Percentiles rank a stretch among this genome's conserved stretches.
Evolutionary conservation across 1,140 invertebrate genomes (phyloP).

Genomic region (Fopius arisanus): DNA sequence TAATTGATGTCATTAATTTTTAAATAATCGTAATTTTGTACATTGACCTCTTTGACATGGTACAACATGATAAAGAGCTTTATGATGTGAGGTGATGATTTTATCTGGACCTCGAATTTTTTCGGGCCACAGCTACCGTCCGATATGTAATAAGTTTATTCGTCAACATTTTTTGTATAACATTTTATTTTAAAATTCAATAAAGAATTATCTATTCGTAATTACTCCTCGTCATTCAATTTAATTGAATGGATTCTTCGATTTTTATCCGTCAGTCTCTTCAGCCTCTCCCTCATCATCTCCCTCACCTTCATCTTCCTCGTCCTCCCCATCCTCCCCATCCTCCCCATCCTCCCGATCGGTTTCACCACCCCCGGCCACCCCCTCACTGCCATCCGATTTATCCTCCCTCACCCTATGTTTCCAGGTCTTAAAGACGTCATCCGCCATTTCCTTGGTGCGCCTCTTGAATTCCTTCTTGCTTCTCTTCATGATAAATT

Average conservation of each 20-base stretch:
- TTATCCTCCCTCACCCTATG: conserved; percentile 31
- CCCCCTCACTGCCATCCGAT: background rate
- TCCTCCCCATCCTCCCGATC: background rate
- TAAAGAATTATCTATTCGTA: background rate
- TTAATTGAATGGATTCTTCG: no score
- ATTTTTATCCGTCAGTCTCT: background rate
- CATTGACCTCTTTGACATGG: conserved; percentile 33
- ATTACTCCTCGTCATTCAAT: no score
- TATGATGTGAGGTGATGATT: background rate
- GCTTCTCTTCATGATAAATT: conserved; percentile 40
- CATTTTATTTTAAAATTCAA: conserved; percentile 5
- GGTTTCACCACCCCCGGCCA: background rate
- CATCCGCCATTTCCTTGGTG: conserved; percentile 35
- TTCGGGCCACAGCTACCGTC: conserved; percentile 1
- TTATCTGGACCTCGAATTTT: background rate
- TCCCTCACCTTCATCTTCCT: background rate
- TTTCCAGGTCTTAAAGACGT: conserved; percentile 38
- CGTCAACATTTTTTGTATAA: conserved; percentile 23
- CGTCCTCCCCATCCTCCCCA: background rate
- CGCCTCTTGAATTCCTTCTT: conserved; percentile 34
- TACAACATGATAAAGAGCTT: background rate
- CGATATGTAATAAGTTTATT: conserved; percentile 23
- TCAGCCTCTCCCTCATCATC: background rate
- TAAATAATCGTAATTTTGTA: conserved; percentile 28
- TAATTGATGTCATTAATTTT: conserved; percentile 10